These are phyloP conservation scores for Drosophila recens DNA, from an alignment of 2,888 invertebrate genomes.

Conservation along the genomic window DNA sequence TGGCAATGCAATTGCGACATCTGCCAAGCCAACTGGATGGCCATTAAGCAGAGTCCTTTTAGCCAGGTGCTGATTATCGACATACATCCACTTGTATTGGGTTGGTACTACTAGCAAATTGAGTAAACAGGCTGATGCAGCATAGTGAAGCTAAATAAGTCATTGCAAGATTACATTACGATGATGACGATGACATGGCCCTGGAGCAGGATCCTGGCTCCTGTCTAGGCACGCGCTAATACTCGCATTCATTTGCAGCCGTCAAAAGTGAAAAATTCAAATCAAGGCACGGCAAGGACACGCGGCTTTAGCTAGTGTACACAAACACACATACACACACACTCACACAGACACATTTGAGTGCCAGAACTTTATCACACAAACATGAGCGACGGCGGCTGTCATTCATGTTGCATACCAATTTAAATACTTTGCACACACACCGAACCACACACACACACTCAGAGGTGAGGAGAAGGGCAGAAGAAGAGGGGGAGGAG, in stretches of 20 bases:
- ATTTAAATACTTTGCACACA: constrained; percentile 76
- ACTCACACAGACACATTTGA: constrained; percentile 14
- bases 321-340: constrained; percentile 11
- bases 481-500: neutral
- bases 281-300: constrained; percentile 65
- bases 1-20: constrained; percentile 25
- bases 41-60: constrained; percentile 47
- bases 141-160: constrained; percentile 61
- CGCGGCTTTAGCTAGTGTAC: constrained; percentile 6
- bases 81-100: constrained; percentile 2
- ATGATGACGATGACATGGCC: constrained; percentile 33
- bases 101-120: constrained; percentile 43
- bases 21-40: constrained; percentile 39
- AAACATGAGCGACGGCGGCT: constrained; percentile 70
- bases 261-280: constrained; percentile 74
- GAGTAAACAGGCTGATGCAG: constrained; percentile 54
- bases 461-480: neutral
- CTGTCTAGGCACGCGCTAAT: constrained; percentile 67
- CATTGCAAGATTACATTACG: constrained; percentile 66
- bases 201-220: constrained; percentile 24
- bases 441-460: constrained; percentile 12
- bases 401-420: constrained; percentile 81
- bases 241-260: constrained; percentile 72
- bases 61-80: constrained; percentile 69
- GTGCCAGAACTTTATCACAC: constrained; percentile 63